phyloP scores from a whole-genome alignment of 1,140 invertebrate genomes.

The Tetragonula clypearis region DNA sequence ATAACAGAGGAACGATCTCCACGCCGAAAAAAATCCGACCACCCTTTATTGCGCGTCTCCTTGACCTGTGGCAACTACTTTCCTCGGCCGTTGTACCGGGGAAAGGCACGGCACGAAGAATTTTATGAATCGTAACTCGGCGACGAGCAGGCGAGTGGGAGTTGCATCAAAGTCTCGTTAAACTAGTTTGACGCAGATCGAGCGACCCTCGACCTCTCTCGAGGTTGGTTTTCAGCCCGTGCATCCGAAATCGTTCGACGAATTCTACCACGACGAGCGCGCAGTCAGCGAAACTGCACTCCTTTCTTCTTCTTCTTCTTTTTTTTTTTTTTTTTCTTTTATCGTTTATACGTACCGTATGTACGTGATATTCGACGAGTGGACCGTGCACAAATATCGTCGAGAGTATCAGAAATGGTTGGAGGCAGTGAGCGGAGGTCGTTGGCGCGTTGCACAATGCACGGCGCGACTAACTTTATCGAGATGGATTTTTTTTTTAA shows the following conservation, averaged over 20 bases:
- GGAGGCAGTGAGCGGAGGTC: too few species aligned
- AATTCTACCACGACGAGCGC: not conserved
- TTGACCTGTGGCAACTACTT: conserved; percentile 30
- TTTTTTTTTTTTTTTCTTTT: not conserved
- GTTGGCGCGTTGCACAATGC: too few species aligned
- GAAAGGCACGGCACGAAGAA: not conserved
- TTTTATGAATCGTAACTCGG: conserved; percentile 34
- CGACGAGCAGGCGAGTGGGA: not conserved
- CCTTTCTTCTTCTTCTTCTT: too few species aligned
- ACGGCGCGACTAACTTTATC: not conserved
- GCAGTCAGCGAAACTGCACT: not conserved
- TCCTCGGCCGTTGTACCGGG: not conserved
- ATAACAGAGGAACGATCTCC: not conserved
- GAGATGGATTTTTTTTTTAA: not conserved
- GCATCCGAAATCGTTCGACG: not conserved
- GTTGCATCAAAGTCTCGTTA: conserved; percentile 28
- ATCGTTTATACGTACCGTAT: not conserved
- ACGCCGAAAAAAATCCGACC: conserved; percentile 3
- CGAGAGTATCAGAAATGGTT: not conserved
- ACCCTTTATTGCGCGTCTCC: conserved; percentile 21
- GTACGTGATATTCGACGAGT: not conserved
- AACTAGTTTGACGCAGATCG: conserved; percentile 28
- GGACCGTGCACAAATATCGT: not conserved
- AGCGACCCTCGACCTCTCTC: not conserved
- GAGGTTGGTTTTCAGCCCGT: not conserved